A percentile compares a stretch with the other conserved stretches of the same genome.
phyloP scores from a whole-genome alignment of 2,113 vertebrate genomes.

The Calidris pygmaea region DNA sequence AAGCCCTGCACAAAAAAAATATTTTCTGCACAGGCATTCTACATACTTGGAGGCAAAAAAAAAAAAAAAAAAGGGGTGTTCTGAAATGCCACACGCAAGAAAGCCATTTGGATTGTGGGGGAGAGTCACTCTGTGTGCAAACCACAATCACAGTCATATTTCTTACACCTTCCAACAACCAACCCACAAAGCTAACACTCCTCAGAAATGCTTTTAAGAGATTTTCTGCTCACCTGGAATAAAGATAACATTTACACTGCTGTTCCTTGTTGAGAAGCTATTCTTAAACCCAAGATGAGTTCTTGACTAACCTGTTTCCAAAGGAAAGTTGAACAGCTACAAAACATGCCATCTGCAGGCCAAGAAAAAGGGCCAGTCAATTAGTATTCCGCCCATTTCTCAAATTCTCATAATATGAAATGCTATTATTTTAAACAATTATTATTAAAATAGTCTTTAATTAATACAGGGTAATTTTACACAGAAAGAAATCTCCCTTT shows the following conservation, averaged over 20 bases:
- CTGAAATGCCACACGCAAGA: not conserved
- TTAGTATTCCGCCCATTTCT: not conserved
- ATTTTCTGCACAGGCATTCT: not conserved
- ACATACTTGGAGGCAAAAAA: not conserved
- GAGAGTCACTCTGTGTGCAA: conserved; percentile 21
- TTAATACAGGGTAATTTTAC: not conserved
- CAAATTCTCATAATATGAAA: not conserved
- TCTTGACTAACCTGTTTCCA: not conserved
- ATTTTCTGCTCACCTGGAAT: conserved; percentile 31
- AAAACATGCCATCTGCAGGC: not conserved
- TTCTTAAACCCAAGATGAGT: not conserved
- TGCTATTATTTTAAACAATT: not conserved
- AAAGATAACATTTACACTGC: conserved; percentile 13
- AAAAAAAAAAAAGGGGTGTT: not conserved
- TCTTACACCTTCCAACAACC: conserved; percentile 14
- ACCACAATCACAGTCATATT: conserved; percentile 13
- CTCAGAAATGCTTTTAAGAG: conserved; percentile 15
- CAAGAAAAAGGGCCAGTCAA: not conserved
- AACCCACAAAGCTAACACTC: not conserved
- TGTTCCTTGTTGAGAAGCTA: not conserved
- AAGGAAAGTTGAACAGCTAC: not conserved
- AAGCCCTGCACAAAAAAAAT: not conserved
- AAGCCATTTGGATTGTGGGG: conserved; percentile 18
- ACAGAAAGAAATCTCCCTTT: not conserved
- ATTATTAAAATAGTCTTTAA: not conserved